Evolutionary conservation across 2,888 invertebrate genomes (phyloP).

Genomic region (Germaria angustata): DNA sequence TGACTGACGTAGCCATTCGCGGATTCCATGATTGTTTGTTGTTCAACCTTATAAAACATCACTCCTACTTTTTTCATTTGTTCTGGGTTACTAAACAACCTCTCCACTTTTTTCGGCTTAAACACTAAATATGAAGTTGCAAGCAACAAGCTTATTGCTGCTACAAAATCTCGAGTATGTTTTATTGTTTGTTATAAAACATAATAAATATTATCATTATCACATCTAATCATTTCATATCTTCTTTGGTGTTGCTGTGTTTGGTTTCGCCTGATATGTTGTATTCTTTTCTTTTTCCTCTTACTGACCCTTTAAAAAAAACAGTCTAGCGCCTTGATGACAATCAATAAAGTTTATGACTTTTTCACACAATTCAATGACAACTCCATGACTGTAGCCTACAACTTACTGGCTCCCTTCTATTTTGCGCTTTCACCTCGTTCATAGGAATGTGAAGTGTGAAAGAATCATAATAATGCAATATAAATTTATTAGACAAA

Average conservation of each 20-base stretch:
- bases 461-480: conserved; percentile 44
- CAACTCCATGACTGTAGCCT: conserved; percentile 9
- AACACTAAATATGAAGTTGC: not conserved
- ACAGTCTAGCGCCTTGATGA: conserved; percentile 49
- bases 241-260: conserved; percentile 4
- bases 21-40: not conserved
- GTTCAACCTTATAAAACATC: conserved; percentile 33
- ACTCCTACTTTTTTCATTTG: conserved; percentile 47
- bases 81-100: not conserved
- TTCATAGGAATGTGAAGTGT: conserved; percentile 36
- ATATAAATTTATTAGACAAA: conserved; percentile 4
- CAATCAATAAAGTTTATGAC: conserved; percentile 55
- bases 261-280: not conserved
- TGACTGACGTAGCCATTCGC: not conserved
- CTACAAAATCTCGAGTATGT: not conserved
- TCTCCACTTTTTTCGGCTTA: not conserved
- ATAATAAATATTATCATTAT: conserved; percentile 60
- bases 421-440: not conserved
- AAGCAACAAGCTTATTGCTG: not conserved
- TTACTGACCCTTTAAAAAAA: not conserved
- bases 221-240: conserved; percentile 60
- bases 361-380: conserved; percentile 46
- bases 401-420: not conserved
- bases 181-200: conserved; percentile 10
- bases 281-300: not conserved